Percentiles rank a stretch among this genome's conserved stretches.
Conservation (phyloP, 2,113 vertebrate genomes). For the Lepus timidus region DNA sequence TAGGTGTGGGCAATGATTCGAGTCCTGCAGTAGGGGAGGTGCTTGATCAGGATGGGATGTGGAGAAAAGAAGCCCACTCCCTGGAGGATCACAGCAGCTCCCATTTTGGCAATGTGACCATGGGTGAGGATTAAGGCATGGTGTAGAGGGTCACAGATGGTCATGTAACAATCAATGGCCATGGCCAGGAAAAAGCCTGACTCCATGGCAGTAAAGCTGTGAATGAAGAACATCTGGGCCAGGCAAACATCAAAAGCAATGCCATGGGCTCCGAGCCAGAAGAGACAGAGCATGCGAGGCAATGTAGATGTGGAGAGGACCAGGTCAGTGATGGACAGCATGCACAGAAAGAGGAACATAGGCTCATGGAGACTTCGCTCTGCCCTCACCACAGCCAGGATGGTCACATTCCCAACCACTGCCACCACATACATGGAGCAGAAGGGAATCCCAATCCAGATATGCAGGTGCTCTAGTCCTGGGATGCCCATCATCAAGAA, state of each 20-base stretch:
- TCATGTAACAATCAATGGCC: constrained; percentile 71
- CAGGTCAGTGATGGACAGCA: constrained; percentile 66
- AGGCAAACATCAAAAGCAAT: not conserved
- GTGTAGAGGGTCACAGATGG: constrained; percentile 72
- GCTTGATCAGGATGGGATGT: constrained; percentile 60
- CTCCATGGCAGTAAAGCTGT: constrained; percentile 74
- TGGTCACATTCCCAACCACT: accelerated
- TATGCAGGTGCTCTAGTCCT: too few relatives aligned
- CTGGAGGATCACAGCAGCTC: not conserved
- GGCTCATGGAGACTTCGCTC: constrained; percentile 74
- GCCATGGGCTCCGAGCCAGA: constrained; percentile 34
- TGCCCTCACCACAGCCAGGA: not conserved
- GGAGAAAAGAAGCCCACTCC: constrained; percentile 66
- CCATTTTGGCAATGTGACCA: constrained; percentile 43
- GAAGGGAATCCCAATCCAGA: too few relatives aligned
- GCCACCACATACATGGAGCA: too few relatives aligned
- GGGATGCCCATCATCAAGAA: too few relatives aligned
- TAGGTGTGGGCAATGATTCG: constrained; percentile 67
- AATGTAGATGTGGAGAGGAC: constrained; percentile 45
- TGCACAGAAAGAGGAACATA: constrained; percentile 57
- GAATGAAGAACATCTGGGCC: constrained; percentile 73
- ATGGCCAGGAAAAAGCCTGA: constrained; percentile 71
- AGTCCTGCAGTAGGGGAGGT: constrained; percentile 69
- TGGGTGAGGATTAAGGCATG: constrained; percentile 64
- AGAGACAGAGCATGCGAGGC: constrained; percentile 73